Conservation (phyloP, 2,797 vertebrate species). For the Pipistrellus nathusii region DNA sequence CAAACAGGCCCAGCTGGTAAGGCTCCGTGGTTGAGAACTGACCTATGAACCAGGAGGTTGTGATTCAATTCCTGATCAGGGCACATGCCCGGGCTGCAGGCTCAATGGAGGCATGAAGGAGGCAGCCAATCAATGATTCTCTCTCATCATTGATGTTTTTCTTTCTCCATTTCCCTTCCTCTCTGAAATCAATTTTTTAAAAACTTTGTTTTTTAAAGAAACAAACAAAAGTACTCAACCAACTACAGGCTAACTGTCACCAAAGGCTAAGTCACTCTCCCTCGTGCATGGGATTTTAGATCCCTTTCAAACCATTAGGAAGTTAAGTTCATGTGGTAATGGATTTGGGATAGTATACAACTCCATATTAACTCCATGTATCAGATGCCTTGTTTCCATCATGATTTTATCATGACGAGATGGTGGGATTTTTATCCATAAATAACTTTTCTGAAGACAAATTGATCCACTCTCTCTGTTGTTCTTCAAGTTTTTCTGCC, state of each 20-base stretch:
- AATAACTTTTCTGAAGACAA: conserved; percentile 84
- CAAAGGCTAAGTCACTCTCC: background rate
- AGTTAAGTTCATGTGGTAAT: background rate
- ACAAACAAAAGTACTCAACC: background rate
- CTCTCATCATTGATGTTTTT: no score
- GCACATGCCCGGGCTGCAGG: no score
- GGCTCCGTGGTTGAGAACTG: no score
- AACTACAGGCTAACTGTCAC: background rate
- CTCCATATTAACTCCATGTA: background rate
- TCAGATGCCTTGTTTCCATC: background rate
- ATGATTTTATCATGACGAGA: background rate
- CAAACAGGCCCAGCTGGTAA: background rate
- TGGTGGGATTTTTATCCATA: conserved; percentile 56
- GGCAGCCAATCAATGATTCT: no score
- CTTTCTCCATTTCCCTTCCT: no score
- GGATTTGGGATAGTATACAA: background rate
- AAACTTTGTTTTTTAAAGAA: background rate
- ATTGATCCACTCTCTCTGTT: conserved; percentile 86
- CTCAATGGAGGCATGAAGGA: no score
- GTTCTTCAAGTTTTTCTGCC: conserved; percentile 92
- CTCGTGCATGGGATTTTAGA: background rate
- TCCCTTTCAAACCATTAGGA: background rate
- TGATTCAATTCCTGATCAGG: no score
- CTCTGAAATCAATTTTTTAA: no score
- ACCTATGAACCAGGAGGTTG: no score